Base-by-base conservation (phyloP, 2,113 vertebrate species). In the Rhea americana region DNA sequence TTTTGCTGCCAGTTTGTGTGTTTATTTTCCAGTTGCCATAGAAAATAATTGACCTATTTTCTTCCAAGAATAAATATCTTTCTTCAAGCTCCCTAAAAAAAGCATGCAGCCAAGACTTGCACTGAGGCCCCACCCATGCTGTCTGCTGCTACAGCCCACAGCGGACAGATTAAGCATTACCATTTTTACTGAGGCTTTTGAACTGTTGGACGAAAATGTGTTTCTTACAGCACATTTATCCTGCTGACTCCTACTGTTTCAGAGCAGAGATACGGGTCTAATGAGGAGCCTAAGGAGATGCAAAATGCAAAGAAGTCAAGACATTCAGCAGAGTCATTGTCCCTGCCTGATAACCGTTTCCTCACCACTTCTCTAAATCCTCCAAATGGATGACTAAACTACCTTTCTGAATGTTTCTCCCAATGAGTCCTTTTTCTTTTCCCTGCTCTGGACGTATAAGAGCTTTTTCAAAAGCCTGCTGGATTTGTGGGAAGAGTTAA, bases 1-100 rank as follows among this genome's bases (percentile, higher is more conserved):
- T 91, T 96, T 95, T 94, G 32, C 91, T 96, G 93, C 93, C 94
- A 95, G 94, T 97, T 96, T 96, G 87, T 82, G 76, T 96, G 94
- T 97, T 97, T 98, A 96, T 98, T 98, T 98, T 97, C 91, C 96
- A 96, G 97, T 98, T 97, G 95, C 97, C 97, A 97, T 97, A 97
- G 97, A 91, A 97, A 98, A 97, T 98, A 97, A 98, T 96, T 97
- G 97, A 97, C 91, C 95, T 97, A 94, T 95, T 97, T 97, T 97
- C 95, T 97, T 94, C 93, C 95, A 96, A 93, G 97, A 97, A 96
- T 97, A 98, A 98, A 97, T 96, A 97, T 96, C 92, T 98, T 96
- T 96, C 96, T 96, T 92, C 93, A 96, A 97, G 91, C 93, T 97
- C 93, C 96, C 93, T 96, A 91, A 96, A 96, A 96, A 70, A 73